Conservation (phyloP, 2,888 invertebrate species). For the Drosophila prostipennis region DNA sequence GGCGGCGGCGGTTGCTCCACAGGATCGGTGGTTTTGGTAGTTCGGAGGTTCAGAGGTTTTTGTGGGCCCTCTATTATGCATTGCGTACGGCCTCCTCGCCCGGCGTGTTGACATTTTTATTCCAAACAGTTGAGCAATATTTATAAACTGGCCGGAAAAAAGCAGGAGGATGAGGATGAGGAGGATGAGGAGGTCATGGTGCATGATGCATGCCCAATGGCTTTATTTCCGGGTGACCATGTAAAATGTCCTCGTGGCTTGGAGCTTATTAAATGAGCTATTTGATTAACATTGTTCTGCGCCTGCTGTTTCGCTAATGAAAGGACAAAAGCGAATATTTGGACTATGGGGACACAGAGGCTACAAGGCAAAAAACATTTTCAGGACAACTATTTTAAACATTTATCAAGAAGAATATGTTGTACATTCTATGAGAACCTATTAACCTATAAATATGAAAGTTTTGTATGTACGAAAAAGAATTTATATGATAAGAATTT, state of each 20-base stretch:
- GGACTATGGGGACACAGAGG: not conserved
- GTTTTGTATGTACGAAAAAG: too few relatives aligned
- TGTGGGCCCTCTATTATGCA: conserved; percentile 74
- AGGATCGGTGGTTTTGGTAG: not conserved
- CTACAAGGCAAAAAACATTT: not conserved
- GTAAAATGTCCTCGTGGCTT: conserved; percentile 16
- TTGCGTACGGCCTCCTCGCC: conserved; percentile 67
- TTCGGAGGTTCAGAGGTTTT: conserved; percentile 7
- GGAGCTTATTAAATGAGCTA: conserved; percentile 35
- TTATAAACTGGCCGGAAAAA: conserved; percentile 57
- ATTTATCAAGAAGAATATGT: not conserved
- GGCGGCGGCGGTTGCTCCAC: conserved; percentile 35
- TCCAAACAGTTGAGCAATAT: conserved; percentile 71
- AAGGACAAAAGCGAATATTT: conserved; percentile 12
- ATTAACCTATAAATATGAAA: too few relatives aligned
- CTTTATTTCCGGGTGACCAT: conserved; percentile 24
- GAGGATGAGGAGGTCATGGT: conserved; percentile 1
- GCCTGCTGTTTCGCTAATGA: conserved; percentile 4
- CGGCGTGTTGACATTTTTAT: conserved; percentile 75
- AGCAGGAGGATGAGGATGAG: not conserved
- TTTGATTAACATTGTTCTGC: conserved; percentile 34
- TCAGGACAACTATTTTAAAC: not conserved
- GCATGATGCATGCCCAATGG: conserved; percentile 30
- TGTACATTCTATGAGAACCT: not conserved
- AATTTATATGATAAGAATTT: too few relatives aligned